Conservation (phyloP, 1,140 invertebrate genomes). For the Hyphantria cunea region DNA sequence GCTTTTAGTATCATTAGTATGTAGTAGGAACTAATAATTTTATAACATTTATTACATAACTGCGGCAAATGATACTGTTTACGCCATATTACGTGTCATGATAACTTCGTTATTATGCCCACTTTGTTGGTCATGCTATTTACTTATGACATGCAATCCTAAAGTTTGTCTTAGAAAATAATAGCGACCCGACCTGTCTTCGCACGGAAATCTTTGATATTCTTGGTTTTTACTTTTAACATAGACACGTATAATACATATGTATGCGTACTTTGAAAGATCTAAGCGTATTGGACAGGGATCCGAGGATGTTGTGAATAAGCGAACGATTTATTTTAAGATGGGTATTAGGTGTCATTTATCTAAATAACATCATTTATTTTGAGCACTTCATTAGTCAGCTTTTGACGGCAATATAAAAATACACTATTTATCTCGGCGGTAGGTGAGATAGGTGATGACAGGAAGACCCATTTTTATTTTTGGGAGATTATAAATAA, state of each 20-base stretch:
- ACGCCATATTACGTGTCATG: conserved; percentile 7
- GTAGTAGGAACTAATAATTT: too few relatives aligned
- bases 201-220: too few relatives aligned
- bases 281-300: too few relatives aligned
- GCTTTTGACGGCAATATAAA: neutral
- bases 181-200: too few relatives aligned
- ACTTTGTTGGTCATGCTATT: too few relatives aligned
- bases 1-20: too few relatives aligned
- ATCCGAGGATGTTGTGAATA: too few relatives aligned
- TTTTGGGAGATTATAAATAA: neutral
- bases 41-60: conserved; percentile 18
- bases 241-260: too few relatives aligned
- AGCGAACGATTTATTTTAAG: too few relatives aligned
- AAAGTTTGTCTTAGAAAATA: neutral
- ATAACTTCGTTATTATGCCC: conserved; percentile 22
- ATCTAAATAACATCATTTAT: neutral
- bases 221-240: too few relatives aligned
- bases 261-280: too few relatives aligned
- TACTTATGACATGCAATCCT: conserved; percentile 12
- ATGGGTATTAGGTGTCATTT: neutral
- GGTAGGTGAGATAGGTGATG: neutral
- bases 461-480: conserved; percentile 1
- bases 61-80: conserved; percentile 3
- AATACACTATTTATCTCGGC: neutral
- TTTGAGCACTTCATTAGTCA: neutral